A percentile compares a stretch with the other conserved stretches of the same genome.
These are phyloP conservation scores for Adoxophyes honmai DNA, from an alignment of 1,140 invertebrate genomes.

Conservation along the genomic window DNA sequence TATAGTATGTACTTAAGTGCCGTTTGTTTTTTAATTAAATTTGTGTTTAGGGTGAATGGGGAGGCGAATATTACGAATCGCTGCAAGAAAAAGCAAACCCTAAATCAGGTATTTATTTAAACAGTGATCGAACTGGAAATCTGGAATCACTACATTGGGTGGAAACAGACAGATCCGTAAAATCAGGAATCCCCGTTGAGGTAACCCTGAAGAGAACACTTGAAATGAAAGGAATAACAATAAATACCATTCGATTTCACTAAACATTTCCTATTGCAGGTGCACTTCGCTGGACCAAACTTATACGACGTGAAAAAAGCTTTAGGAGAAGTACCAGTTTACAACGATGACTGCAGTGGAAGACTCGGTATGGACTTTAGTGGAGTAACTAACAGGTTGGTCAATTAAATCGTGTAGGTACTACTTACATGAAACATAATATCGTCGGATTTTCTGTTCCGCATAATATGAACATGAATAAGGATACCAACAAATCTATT, in stretches of 20 bases:
- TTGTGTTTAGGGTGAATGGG: slow-evolving; percentile 23
- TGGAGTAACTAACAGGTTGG: slow-evolving; percentile 33
- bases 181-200: slow-evolving; percentile 24
- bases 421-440: too few relatives aligned
- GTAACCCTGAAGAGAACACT: slow-evolving; percentile 15
- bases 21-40: too few relatives aligned
- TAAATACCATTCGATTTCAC: background rate
- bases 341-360: background rate
- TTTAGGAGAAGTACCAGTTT: slow-evolving; percentile 19
- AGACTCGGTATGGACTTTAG: slow-evolving; percentile 43
- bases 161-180: slow-evolving; percentile 13
- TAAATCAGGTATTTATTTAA: slow-evolving; percentile 12
- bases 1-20: too few relatives aligned
- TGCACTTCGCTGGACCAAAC: slow-evolving; percentile 35
- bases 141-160: slow-evolving; percentile 31
- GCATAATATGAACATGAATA: too few relatives aligned
- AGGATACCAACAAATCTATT: too few relatives aligned
- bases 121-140: slow-evolving; percentile 22
- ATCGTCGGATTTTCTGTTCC: too few relatives aligned
- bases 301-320: slow-evolving; percentile 27
- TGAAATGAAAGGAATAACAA: background rate
- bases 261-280: slow-evolving; percentile 20
- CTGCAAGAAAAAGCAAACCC: background rate
- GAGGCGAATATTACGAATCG: slow-evolving; percentile 26
- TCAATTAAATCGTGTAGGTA: slow-evolving; percentile 1